These are phyloP conservation scores for Sarcophaga variegata DNA, from an alignment of 2,888 invertebrate genomes.

Conservation along the genomic window DNA sequence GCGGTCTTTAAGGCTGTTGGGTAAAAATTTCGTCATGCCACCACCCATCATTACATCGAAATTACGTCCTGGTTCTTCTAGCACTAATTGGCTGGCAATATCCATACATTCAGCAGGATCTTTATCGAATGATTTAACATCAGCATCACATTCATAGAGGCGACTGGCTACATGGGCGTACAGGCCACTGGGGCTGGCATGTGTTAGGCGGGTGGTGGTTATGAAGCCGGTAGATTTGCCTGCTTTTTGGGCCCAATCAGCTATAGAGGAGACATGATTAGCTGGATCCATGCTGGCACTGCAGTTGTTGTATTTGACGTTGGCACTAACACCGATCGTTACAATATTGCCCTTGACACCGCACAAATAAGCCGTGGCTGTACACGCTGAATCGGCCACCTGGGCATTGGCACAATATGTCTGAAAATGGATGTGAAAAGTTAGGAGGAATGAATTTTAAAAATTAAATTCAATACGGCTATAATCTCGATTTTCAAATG, in stretches of 20 bases:
- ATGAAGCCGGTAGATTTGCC: constrained; percentile 86
- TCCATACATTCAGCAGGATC: constrained; percentile 83
- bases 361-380: constrained; percentile 79
- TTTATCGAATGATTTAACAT: constrained; percentile 76
- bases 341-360: constrained; percentile 88
- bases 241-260: constrained; percentile 85
- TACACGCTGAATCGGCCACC: constrained; percentile 89
- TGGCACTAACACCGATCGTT: constrained; percentile 87
- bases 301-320: constrained; percentile 86
- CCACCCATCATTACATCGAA: constrained; percentile 91
- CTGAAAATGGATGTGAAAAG: constrained; percentile 74
- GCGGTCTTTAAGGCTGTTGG: constrained; percentile 82
- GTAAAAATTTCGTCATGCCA: constrained; percentile 86
- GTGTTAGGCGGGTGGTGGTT: constrained; percentile 90
- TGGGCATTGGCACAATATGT: constrained; percentile 86
- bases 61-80: constrained; percentile 85
- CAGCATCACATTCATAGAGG: constrained; percentile 87
- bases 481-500: no score
- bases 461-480: no score
- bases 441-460: no score
- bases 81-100: constrained; percentile 88
- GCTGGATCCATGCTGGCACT: constrained; percentile 83
- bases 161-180: constrained; percentile 86
- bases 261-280: constrained; percentile 86
- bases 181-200: constrained; percentile 88